These are phyloP conservation scores for Vidua macroura DNA, from an alignment of 2,113 vertebrate genomes.

Conservation along the genomic window DNA sequence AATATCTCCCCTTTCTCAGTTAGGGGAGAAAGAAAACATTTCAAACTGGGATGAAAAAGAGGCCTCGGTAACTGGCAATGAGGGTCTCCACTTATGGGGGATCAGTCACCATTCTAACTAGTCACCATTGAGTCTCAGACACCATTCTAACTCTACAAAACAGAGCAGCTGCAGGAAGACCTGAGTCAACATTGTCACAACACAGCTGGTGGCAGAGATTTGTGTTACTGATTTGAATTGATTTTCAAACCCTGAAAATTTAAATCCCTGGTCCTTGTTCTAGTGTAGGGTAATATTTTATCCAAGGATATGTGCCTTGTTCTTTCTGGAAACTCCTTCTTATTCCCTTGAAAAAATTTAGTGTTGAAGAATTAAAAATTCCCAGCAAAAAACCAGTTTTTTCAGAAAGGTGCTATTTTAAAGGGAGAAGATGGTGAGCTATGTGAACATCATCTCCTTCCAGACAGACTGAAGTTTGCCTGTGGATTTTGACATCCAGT, in stretches of 20 bases:
- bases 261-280: neutral
- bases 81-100: neutral
- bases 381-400: neutral
- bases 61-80: neutral
- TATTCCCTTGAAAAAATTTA: neutral
- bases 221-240: neutral
- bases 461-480: neutral
- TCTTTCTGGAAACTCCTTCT: neutral
- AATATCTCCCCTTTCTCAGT: neutral
- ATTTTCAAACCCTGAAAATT: neutral
- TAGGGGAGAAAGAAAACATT: neutral
- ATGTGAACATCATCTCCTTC: neutral
- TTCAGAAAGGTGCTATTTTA: neutral
- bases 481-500: neutral
- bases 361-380: neutral
- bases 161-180: neutral
- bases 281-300: neutral
- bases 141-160: neutral
- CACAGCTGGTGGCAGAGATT: neutral
- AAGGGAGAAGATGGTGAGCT: neutral
- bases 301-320: rapidly evolving
- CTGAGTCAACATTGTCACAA: neutral
- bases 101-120: neutral
- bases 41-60: neutral
- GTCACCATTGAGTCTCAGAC: neutral